These are phyloP conservation scores for Dipodomys stephensi DNA, from an alignment of 2,113 vertebrate species.

Conservation along the genomic window DNA sequence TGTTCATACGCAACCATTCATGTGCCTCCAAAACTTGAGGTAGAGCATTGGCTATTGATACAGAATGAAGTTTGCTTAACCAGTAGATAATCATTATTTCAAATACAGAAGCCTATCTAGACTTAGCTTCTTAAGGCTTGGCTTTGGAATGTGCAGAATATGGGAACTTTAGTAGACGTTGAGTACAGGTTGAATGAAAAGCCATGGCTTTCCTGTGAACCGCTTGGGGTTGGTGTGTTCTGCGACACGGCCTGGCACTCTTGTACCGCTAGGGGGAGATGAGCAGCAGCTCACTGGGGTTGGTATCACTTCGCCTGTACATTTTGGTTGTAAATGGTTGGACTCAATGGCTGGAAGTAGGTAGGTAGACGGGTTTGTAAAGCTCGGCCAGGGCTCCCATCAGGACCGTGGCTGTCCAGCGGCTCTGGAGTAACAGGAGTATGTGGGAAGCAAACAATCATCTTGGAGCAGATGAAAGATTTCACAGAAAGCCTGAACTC, in stretches of 20 bases:
- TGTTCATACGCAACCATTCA: too few species aligned
- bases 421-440: background rate
- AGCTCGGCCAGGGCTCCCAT: background rate
- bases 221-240: background rate
- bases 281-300: background rate
- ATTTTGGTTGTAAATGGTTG: too few species aligned
- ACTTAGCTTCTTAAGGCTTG: too few species aligned
- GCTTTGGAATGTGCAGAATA: too few species aligned
- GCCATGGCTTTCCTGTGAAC: background rate
- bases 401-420: too few species aligned
- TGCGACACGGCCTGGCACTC: background rate
- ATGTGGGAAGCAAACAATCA: too few species aligned
- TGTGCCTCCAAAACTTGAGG: too few species aligned
- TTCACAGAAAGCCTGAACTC: background rate
- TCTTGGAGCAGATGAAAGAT: background rate
- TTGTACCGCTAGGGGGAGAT: conserved; percentile 50
- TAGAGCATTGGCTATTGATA: too few species aligned
- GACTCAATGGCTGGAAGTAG: background rate
- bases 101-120: too few species aligned
- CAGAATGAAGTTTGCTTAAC: too few species aligned
- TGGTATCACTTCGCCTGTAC: background rate
- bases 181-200: background rate
- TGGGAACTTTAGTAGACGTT: background rate
- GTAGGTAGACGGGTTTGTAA: background rate
- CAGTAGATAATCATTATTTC: too few species aligned